Percentiles rank a stretch among this genome's conserved stretches.
phyloP scores from a whole-genome alignment of 2,113 vertebrate genomes.

The Cyprinodon tularosa region DNA sequence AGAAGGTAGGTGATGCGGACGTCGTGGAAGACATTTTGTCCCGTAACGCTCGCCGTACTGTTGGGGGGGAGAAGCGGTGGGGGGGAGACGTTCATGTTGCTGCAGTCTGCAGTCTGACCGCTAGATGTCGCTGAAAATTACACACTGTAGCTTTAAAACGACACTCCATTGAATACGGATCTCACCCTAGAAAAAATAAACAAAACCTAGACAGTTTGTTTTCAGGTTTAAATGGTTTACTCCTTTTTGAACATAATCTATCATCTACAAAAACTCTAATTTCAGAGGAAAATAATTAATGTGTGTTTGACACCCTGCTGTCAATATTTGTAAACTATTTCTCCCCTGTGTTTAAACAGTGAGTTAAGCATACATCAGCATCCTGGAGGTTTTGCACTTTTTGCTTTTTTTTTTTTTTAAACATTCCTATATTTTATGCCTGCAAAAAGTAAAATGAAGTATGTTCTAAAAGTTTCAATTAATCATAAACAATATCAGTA shows the following conservation, averaged over 20 bases:
- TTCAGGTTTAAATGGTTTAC: constrained; percentile 9
- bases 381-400: constrained; percentile 45
- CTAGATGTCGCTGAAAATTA: too few species aligned
- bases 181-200: constrained; percentile 34
- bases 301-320: constrained; percentile 43
- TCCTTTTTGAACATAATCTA: constrained; percentile 14
- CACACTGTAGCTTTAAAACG: too few species aligned
- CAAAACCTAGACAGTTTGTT: constrained; percentile 15
- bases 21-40: too few species aligned
- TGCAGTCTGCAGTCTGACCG: too few species aligned
- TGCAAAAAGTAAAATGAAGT: constrained; percentile 28
- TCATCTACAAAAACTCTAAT: constrained; percentile 26
- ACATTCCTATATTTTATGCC: constrained; percentile 29
- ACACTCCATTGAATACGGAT: constrained; percentile 40
- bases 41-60: too few species aligned
- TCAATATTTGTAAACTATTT: constrained; percentile 63
- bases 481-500: constrained; percentile 1
- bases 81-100: too few species aligned
- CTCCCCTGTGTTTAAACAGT: constrained; percentile 66
- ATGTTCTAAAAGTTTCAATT: constrained; percentile 35
- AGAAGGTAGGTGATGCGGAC: too few species aligned
- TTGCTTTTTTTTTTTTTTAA: constrained; percentile 28
- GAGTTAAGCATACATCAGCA: constrained; percentile 23
- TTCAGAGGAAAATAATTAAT: constrained; percentile 10
- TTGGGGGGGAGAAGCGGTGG: too few species aligned